Percentiles rank a stretch among this genome's conserved stretches.
Conservation (phyloP, 2,113 vertebrate genomes). For the Diadophis punctatus region DNA sequence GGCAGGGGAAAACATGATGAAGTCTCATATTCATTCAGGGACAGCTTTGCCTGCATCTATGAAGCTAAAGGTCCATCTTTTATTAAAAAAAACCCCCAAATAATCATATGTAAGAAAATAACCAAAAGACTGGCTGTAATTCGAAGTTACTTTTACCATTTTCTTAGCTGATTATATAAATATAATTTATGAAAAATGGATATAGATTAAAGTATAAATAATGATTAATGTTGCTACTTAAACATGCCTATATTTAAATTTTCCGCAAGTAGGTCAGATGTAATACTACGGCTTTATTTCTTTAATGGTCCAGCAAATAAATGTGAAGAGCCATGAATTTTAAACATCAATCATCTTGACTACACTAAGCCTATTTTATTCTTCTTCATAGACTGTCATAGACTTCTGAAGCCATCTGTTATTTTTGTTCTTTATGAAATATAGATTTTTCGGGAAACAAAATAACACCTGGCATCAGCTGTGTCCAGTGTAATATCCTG, state of each 20-base stretch:
- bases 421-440: conserved; percentile 61
- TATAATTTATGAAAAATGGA: not conserved
- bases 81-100: not conserved
- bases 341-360: conserved; percentile 36
- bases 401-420: conserved; percentile 49
- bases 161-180: not conserved
- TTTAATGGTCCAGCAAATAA: conserved; percentile 22
- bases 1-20: not conserved
- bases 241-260: not conserved
- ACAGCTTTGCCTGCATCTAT: not conserved
- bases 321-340: conserved; percentile 25
- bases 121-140: not conserved
- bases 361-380: conserved; percentile 41
- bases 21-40: not conserved
- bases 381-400: conserved; percentile 32
- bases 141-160: not conserved
- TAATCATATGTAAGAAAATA: not conserved
- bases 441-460: conserved; percentile 62
- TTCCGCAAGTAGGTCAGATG: conserved; percentile 13
- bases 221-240: not conserved
- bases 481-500: conserved; percentile 53
- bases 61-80: not conserved
- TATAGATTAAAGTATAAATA: not conserved
- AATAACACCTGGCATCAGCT: conserved; percentile 60
- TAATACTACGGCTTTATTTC: not conserved